Evolutionary conservation across 2,797 vertebrate species (phyloP).

Genomic region (Aselliscus stoliczkanus): DNA sequence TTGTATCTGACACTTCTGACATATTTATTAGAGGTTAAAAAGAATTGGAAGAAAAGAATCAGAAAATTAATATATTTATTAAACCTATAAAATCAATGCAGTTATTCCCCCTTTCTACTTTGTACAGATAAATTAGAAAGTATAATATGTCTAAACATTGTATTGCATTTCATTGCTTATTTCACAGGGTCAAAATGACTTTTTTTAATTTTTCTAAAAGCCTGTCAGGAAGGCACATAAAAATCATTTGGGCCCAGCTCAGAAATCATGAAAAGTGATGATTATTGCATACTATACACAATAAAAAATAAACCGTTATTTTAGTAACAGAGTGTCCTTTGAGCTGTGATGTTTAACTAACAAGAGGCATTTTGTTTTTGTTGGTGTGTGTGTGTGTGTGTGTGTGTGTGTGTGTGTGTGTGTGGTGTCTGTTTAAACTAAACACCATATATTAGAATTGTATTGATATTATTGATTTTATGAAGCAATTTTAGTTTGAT

Average conservation of each 20-base stretch:
- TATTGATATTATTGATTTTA: background rate
- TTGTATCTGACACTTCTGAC: background rate
- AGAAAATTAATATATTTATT: background rate
- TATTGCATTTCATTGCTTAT: background rate
- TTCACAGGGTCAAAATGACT: background rate
- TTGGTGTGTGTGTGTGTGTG: background rate
- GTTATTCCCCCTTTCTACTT: background rate
- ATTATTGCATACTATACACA: background rate
- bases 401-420: background rate
- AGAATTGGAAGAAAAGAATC: background rate
- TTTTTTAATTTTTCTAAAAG: background rate
- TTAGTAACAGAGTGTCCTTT: background rate
- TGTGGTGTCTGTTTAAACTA: background rate
- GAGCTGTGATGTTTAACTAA: background rate
- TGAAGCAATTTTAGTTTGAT: background rate
- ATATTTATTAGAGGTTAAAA: background rate
- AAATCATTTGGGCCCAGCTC: background rate
- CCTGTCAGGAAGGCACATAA: background rate
- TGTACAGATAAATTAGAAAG: background rate
- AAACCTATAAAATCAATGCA: background rate
- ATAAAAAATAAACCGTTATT: background rate
- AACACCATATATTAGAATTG: background rate
- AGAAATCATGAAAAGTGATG: background rate
- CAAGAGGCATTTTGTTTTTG: background rate
- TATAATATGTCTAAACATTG: background rate